phyloP scores from a whole-genome alignment of 2,797 vertebrate species.

The Falco naumanni region DNA sequence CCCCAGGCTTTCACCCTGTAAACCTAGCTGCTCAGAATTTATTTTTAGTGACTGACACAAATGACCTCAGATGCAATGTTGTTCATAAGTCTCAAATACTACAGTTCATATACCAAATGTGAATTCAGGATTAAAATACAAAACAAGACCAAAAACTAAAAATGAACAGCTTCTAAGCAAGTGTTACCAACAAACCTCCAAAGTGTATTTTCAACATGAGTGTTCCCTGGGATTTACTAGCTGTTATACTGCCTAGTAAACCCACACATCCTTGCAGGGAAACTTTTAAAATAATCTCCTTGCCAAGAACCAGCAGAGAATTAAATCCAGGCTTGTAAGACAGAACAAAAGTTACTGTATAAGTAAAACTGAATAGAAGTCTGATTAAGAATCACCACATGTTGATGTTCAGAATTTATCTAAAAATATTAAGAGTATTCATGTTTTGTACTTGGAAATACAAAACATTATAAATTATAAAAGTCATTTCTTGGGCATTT shows the following conservation, averaged over 20 bases:
- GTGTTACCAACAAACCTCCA: background rate
- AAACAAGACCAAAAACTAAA: background rate
- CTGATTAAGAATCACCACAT: background rate
- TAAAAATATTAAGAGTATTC: background rate
- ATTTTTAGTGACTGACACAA: background rate
- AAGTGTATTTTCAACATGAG: background rate
- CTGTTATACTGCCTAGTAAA: background rate
- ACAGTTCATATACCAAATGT: background rate
- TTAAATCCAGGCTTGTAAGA: background rate
- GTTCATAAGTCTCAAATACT: background rate
- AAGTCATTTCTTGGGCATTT: background rate
- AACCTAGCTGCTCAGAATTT: background rate
- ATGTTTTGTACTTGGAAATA: background rate
- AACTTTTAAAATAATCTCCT: background rate
- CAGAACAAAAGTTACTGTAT: background rate
- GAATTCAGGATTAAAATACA: background rate
- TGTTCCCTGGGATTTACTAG: background rate
- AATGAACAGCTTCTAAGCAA: background rate
- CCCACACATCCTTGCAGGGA: background rate
- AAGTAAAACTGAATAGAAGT: background rate
- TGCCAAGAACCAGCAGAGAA: background rate
- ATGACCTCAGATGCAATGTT: background rate
- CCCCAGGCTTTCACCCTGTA: background rate
- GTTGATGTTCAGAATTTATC: background rate
- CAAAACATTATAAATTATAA: background rate